Evolutionary conservation across 2,888 invertebrate species (phyloP), one percentile per base, ranked within the genome.

Genomic region (Calameuta pallipes): DNA sequence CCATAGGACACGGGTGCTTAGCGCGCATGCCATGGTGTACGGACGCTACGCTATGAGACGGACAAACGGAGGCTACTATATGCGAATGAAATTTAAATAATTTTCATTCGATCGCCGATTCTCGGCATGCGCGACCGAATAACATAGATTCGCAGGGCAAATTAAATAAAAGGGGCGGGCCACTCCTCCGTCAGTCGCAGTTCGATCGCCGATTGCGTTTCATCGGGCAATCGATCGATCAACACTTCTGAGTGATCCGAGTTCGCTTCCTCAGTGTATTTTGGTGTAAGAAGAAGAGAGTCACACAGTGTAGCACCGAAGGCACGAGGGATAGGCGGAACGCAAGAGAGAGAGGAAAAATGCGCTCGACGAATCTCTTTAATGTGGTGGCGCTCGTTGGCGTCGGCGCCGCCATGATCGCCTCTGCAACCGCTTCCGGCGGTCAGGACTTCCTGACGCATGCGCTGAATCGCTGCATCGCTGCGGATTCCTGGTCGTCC

Each of bases 381-480:
- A 41, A 41, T 41, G 2, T 41, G 41, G 41, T 41, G 41, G 15
- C 41, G 70, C 70, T 95, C 85, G 90, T 92, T 86, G 93, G 93
- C 83, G 94, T 95, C 90, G 95, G 95, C 86, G 41, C 13, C 41
- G 94, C 95, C 90, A 92, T 96, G 74, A 93, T 96, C 85, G 93
- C 94, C 88, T 95, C 95, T 87, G 93, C 78, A 1, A 68, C 56
- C 69, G 82, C 86, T 68, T 76, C 85, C 74, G 87, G 86, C 36
- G 83, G 85, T 31, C 85, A 87, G 78, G 90, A 91, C 79, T 89
- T 90, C 73, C 84, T 91, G 13, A 84, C 87, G 0, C 87, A 84
- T 69, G 88, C 90, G 2, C 78, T 96, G 86, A 94, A 95, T 92
- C 95, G 95, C 89, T 97, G 97, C 92, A 94, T 95, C 89, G 93